Evolutionary conservation across 2,797 vertebrate species (phyloP), one percentile per base, ranked within the genome.

Genomic region (Myotis planiceps): DNA sequence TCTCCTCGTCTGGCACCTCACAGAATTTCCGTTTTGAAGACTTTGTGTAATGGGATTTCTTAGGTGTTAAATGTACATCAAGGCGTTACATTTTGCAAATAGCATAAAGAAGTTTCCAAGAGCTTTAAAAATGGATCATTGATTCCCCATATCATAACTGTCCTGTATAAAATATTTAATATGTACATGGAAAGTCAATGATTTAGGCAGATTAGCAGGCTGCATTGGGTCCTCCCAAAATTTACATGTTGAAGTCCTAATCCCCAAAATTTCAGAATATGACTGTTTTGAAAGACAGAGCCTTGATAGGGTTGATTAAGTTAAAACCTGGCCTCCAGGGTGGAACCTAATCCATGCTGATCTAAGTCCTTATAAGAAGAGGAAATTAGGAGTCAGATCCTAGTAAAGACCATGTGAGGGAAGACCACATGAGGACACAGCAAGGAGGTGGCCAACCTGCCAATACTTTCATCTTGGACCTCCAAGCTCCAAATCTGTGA

Each of bases 41-140:
- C 63, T 4, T 72, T 60, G 2, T 42, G 2, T 65, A 72, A 51
- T n/a, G 34, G 19, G 21, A 65, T 2, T 78, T 80, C 4, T 25
- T 55, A 29, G 16, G 55, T 93, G 87, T 75, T 65, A 60, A 37
- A 58, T 66, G 8, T 53, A 39, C 39, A 75, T 14, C 51, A 85
- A 72, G 42, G n/a, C 10, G 16, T 86, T 8, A 39, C 4, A 82
- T 45, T 39, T 82, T 32, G 14, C 4, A 92, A 91, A 92, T 88
- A 72, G 5, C 37, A 81, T 10, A 69, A 10, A 8, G 85, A 78
- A 23, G 5, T n/a, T 93, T 45, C 72, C 0, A 92, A 45, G 21
- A 27, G 7, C 68, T 63, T 90, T 68, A 63, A 76, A 95, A 92
- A 69, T 63, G 13, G 34, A 27, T 68, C 23, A 72, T 45, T 81